Evolutionary conservation across 1,140 invertebrate genomes (phyloP).

Genomic region (Cydia strobilella): DNA sequence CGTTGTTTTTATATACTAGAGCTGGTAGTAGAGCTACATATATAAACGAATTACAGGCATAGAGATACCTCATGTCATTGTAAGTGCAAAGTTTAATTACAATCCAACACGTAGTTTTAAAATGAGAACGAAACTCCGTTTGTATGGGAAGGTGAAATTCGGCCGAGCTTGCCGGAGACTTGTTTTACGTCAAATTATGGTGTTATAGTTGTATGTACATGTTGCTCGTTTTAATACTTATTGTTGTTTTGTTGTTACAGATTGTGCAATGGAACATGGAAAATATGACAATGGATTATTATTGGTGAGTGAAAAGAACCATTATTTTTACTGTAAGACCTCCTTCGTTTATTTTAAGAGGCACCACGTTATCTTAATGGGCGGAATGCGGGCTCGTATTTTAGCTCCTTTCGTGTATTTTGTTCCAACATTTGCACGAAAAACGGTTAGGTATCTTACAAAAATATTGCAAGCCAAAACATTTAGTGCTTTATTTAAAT

Average conservation of each 20-base stretch:
- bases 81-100: too few species aligned
- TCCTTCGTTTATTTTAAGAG: neutral
- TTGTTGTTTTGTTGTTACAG: conserved; percentile 22
- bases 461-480: neutral
- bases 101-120: too few species aligned
- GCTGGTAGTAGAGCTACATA: too few species aligned
- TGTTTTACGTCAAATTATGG: too few species aligned
- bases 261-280: conserved; percentile 4
- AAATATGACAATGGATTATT: conserved; percentile 6
- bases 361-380: neutral
- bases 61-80: too few species aligned
- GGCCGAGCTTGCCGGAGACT: too few species aligned
- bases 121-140: too few species aligned
- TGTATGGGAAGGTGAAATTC: too few species aligned
- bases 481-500: neutral
- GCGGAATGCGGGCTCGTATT: conserved; percentile 2
- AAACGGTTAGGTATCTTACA: neutral
- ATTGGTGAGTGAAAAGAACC: conserved; percentile 10
- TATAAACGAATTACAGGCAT: too few species aligned
- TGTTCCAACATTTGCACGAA: neutral
- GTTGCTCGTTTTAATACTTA: neutral
- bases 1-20: too few species aligned
- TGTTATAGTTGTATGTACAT: neutral
- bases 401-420: neutral
- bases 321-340: neutral